phyloP scores from a whole-genome alignment of 2,888 invertebrate species.

The Scelioninae gen. 1 region DNA sequence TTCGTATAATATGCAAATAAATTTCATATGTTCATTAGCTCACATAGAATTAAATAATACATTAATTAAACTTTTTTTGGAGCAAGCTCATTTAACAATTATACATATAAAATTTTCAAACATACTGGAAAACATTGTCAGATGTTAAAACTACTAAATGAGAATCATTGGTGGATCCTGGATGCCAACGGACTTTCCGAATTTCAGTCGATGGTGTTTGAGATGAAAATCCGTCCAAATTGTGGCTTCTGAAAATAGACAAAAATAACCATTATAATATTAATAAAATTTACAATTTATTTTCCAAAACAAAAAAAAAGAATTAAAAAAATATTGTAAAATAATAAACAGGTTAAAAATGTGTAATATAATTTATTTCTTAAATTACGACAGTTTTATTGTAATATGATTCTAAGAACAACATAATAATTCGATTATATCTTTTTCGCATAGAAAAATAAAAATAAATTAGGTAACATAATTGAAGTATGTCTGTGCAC shows the following conservation, averaged over 20 bases:
- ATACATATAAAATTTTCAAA: no score
- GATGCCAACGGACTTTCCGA: conserved; percentile 93
- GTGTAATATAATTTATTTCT: no score
- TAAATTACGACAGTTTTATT: no score
- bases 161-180: conserved; percentile 90
- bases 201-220: conserved; percentile 88
- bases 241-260: conserved; percentile 87
- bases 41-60: neutral
- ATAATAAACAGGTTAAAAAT: no score
- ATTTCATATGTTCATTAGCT: neutral
- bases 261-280: neutral
- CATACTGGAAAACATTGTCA: conserved; percentile 93
- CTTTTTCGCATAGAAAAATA: conserved; percentile 19
- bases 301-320: no score
- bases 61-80: neutral
- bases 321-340: no score
- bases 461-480: conserved; percentile 54
- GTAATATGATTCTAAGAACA: no score
- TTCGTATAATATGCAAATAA: no score
- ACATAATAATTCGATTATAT: conserved; percentile 33
- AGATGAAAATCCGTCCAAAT: conserved; percentile 90
- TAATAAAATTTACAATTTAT: no score
- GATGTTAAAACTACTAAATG: conserved; percentile 93
- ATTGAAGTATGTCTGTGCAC: conserved; percentile 59
- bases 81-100: no score